Percentiles rank a stretch among this genome's conserved stretches.
Conservation (phyloP, 2,888 invertebrate species). For the Caenorhabditis sp. region DNA sequence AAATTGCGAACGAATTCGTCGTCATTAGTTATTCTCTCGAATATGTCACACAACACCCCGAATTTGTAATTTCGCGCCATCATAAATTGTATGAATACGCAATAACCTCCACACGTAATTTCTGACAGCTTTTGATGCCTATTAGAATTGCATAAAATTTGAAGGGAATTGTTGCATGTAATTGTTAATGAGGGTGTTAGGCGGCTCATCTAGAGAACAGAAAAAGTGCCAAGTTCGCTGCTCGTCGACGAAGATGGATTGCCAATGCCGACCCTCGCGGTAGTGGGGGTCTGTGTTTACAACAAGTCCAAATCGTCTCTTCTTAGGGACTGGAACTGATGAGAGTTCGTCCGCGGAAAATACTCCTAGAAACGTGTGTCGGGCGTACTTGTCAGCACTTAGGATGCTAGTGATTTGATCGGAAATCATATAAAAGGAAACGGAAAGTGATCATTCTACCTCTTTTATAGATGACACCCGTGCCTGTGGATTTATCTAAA, state of each 20-base stretch:
- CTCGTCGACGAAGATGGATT: background rate
- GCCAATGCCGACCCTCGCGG: background rate
- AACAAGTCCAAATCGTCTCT: background rate
- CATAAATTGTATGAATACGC: constrained; percentile 8
- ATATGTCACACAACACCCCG: background rate
- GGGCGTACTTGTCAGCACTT: background rate
- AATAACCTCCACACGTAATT: constrained; percentile 1
- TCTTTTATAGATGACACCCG: constrained; percentile 22
- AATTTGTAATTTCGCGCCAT: constrained; percentile 1
- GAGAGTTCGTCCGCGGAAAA: background rate
- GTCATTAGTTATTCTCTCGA: background rate
- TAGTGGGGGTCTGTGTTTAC: background rate
- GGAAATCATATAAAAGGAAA: constrained; percentile 7
- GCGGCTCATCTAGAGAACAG: background rate
- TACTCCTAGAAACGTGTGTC: background rate
- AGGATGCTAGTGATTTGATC: background rate
- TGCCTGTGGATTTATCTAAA: background rate
- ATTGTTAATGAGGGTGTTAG: background rate
- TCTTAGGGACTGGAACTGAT: background rate
- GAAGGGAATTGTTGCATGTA: background rate
- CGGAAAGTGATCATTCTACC: background rate
- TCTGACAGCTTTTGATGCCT: background rate
- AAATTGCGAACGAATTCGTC: background rate
- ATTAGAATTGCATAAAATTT: background rate
- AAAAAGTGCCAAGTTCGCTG: background rate